Conservation (phyloP, 1,140 invertebrate genomes). For the Cydia fagiglandana region DNA sequence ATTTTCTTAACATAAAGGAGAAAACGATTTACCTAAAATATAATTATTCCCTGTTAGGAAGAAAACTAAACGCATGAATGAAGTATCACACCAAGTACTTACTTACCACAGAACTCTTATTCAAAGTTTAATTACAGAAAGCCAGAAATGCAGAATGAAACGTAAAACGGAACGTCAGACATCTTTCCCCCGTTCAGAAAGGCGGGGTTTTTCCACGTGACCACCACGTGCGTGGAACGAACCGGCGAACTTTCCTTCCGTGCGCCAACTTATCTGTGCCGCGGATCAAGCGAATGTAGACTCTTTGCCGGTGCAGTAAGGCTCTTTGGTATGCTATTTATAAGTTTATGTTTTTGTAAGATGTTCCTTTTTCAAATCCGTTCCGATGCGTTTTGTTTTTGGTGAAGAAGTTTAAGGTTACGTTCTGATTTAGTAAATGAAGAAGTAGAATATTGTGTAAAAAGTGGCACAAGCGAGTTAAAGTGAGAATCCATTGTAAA, state of each 20-base stretch:
- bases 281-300: not conserved
- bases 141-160: not conserved
- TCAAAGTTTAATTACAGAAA: not conserved
- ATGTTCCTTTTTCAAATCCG: not conserved
- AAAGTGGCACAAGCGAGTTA: no score
- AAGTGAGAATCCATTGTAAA: no score
- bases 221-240: conserved; percentile 57
- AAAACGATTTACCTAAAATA: no score
- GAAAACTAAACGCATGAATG: no score
- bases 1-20: no score
- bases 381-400: conserved; percentile 1
- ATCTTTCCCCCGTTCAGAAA: conserved; percentile 55
- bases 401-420: not conserved
- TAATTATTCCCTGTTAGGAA: no score
- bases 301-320: not conserved
- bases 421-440: not conserved
- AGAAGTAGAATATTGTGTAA: not conserved
- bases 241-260: conserved; percentile 55
- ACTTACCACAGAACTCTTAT: no score
- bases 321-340: not conserved
- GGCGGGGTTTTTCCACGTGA: conserved; percentile 72
- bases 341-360: not conserved
- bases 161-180: conserved; percentile 12
- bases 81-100: no score
- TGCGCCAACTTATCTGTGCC: conserved; percentile 1